These are phyloP conservation scores for Drosophila meridionalis DNA, from an alignment of 2,888 invertebrate genomes.

Conservation along the genomic window DNA sequence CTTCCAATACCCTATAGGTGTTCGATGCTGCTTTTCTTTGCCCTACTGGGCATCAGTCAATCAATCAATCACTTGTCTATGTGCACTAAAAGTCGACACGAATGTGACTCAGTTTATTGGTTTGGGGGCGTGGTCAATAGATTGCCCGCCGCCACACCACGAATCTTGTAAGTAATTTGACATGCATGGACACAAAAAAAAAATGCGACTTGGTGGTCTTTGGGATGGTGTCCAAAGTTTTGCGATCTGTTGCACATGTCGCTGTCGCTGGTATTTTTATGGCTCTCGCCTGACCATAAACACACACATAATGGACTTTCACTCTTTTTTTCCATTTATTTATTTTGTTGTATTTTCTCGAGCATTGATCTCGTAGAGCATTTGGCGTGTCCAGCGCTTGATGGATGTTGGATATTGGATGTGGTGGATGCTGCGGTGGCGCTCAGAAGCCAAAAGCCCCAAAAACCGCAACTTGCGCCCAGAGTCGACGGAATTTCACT, in stretches of 20 bases:
- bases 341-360: conserved; percentile 31
- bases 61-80: conserved; percentile 20
- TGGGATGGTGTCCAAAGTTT: conserved; percentile 41
- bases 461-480: conserved; percentile 27
- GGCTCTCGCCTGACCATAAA: conserved; percentile 60
- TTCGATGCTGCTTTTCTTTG: not conserved
- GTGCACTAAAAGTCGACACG: conserved; percentile 39
- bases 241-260: conserved; percentile 55
- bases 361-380: conserved; percentile 68
- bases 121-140: conserved; percentile 42
- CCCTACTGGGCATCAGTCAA: conserved; percentile 2
- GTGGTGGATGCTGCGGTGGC: conserved; percentile 34
- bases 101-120: conserved; percentile 14
- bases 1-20: not conserved
- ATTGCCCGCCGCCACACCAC: conserved; percentile 26
- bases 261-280: conserved; percentile 57
- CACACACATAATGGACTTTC: conserved; percentile 67
- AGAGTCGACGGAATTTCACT: conserved; percentile 61
- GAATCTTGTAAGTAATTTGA: conserved; percentile 49
- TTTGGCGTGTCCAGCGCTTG: conserved; percentile 61
- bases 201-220: conserved; percentile 52
- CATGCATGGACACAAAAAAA: conserved; percentile 21
- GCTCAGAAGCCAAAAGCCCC: conserved; percentile 56
- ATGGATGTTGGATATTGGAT: conserved; percentile 39
- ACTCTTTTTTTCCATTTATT: conserved; percentile 49